These are phyloP conservation scores for Taeniopygia guttata DNA, from an alignment of 2,797 vertebrate genomes.

Conservation along the genomic window DNA sequence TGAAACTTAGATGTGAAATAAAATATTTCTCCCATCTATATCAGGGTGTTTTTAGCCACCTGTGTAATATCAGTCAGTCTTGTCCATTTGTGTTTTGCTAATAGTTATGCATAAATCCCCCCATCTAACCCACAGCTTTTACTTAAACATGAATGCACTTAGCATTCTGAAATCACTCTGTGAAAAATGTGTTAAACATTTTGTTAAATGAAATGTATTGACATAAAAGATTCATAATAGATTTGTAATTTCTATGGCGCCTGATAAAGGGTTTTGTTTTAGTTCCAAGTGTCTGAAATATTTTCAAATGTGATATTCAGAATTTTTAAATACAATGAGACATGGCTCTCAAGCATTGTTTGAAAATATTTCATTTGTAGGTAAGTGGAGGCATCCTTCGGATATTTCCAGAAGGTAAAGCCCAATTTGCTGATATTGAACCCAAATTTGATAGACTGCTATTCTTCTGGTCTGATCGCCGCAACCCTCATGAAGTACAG, in stretches of 20 bases:
- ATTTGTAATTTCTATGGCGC: background rate
- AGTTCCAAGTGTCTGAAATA: background rate
- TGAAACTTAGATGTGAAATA: background rate
- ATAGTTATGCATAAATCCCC: background rate
- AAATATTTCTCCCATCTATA: background rate
- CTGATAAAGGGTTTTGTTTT: background rate
- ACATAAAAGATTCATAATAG: background rate
- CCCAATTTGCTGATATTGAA: slow-evolving; percentile 97
- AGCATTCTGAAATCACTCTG: background rate
- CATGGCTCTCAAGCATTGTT: background rate
- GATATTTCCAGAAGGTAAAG: slow-evolving; percentile 98
- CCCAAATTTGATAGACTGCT: slow-evolving; percentile 96
- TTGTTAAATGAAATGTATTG: background rate
- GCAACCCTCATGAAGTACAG: slow-evolving; percentile 98
- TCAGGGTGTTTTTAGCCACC: background rate
- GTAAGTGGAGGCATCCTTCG: slow-evolving; percentile 93
- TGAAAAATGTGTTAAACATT: background rate
- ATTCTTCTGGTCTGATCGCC: slow-evolving; percentile 98
- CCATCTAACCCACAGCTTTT: background rate
- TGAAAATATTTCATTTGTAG: slow-evolving; percentile 63
- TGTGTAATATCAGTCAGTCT: background rate
- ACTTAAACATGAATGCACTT: background rate
- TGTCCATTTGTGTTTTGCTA: background rate
- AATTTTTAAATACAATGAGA: background rate
- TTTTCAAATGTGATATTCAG: background rate